These are phyloP conservation scores for Phrynocephalus forsythii DNA, from an alignment of 2,797 vertebrate genomes.

Conservation along the genomic window DNA sequence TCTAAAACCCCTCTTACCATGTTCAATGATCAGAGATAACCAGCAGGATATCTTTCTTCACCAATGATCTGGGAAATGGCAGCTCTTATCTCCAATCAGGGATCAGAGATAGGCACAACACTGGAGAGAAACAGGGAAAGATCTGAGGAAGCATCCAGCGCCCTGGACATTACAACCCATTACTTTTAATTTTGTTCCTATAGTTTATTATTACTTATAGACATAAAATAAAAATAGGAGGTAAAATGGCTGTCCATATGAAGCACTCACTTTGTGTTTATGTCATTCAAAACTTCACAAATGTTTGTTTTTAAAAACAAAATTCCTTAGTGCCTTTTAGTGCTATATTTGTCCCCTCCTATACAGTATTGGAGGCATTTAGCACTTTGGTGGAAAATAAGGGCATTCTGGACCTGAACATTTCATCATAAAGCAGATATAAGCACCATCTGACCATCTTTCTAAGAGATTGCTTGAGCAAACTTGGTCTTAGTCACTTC, in stretches of 20 bases:
- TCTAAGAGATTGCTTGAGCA: constrained; percentile 13
- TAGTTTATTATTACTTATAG: not conserved
- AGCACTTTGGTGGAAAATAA: not conserved
- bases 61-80: not conserved
- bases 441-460: not conserved
- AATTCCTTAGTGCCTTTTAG: not conserved
- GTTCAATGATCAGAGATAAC: not conserved
- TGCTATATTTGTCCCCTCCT: not conserved
- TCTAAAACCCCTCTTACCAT: not conserved
- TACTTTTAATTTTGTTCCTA: too few species aligned
- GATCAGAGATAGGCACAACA: not conserved
- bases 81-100: not conserved
- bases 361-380: not conserved
- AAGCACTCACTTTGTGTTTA: not conserved
- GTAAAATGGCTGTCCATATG: not conserved
- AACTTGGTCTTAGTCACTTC: not conserved
- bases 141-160: not conserved
- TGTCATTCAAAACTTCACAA: not conserved
- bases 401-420: constrained; percentile 22
- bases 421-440: constrained; percentile 17
- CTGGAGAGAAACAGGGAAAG: not conserved
- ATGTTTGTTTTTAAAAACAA: not conserved
- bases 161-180: too few species aligned
- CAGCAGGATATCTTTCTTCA: not conserved
- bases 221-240: not conserved